Conservation (phyloP, 2,888 invertebrate species). For the Phortica okadai region DNA sequence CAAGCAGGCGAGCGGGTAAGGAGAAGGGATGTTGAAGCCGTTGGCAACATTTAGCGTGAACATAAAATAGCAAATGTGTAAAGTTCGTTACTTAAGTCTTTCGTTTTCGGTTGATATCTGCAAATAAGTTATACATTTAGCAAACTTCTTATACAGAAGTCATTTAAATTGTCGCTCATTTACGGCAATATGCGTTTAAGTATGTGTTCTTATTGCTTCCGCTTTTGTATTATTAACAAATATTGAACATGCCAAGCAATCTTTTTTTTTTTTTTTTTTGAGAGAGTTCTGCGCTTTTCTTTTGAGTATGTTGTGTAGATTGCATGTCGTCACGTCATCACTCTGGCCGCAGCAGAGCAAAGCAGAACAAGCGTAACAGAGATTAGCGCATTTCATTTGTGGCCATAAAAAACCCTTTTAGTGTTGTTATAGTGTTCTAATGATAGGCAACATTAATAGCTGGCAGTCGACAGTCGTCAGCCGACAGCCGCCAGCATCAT, state of each 20-base stretch:
- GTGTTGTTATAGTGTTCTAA: slow-evolving; percentile 56
- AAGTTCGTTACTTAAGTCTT: slow-evolving; percentile 15
- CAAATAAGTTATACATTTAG: not conserved
- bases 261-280: too few species aligned
- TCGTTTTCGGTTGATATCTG: not conserved
- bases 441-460: slow-evolving; percentile 64
- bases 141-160: not conserved
- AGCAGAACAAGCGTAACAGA: slow-evolving; percentile 5
- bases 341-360: not conserved
- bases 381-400: slow-evolving; percentile 31
- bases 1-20: not conserved
- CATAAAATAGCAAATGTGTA: not conserved
- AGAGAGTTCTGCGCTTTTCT: not conserved
- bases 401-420: slow-evolving; percentile 58
- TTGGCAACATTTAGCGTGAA: not conserved
- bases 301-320: slow-evolving; percentile 36
- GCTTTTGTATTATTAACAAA: slow-evolving; percentile 65
- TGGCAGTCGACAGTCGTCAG: slow-evolving; percentile 52
- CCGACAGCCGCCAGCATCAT: slow-evolving; percentile 35
- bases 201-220: slow-evolving; percentile 58
- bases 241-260: slow-evolving; percentile 46
- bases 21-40: not conserved
- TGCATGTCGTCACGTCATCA: slow-evolving; percentile 66
- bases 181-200: too few species aligned
- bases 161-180: too few species aligned